phyloP scores from a whole-genome alignment of 2,797 vertebrate genomes.

The Leptatherina wallacei region DNA sequence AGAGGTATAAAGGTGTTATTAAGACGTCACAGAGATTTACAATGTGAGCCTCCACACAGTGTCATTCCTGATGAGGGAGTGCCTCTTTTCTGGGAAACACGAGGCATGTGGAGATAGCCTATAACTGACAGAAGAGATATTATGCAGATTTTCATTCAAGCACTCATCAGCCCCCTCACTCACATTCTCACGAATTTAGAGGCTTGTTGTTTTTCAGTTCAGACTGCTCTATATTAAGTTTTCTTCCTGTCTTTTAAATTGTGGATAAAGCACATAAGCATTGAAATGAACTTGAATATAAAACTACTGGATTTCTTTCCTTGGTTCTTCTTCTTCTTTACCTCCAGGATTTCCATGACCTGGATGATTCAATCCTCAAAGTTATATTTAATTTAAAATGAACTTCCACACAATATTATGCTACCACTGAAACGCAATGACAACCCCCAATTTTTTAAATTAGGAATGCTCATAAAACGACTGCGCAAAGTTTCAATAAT shows the following conservation, averaged over 20 bases:
- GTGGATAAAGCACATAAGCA: too few relatives aligned
- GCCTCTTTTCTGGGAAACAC: constrained; percentile 53
- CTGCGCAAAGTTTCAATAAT: not conserved
- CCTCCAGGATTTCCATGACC: not conserved
- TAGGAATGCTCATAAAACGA: not conserved
- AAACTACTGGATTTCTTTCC: not conserved
- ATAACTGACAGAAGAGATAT: constrained; percentile 7
- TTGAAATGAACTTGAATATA: too few relatives aligned
- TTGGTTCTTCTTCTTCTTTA: not conserved
- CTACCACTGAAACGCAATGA: not conserved
- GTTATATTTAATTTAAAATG: not conserved
- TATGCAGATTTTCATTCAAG: constrained; percentile 19
- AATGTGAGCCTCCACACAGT: constrained; percentile 54
- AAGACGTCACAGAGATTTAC: constrained; percentile 78
- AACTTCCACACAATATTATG: not conserved
- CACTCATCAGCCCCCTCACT: not conserved
- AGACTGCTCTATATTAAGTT: not conserved
- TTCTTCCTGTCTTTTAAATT: not conserved
- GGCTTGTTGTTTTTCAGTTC: not conserved
- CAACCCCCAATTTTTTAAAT: not conserved
- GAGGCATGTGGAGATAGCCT: constrained; percentile 15
- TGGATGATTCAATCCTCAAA: not conserved
- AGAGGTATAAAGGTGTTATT: constrained; percentile 73
- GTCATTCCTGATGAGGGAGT: constrained; percentile 80
- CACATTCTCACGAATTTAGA: not conserved